phyloP scores from a whole-genome alignment of 2,113 vertebrate genomes.

The Pseudorasbora parva region DNA sequence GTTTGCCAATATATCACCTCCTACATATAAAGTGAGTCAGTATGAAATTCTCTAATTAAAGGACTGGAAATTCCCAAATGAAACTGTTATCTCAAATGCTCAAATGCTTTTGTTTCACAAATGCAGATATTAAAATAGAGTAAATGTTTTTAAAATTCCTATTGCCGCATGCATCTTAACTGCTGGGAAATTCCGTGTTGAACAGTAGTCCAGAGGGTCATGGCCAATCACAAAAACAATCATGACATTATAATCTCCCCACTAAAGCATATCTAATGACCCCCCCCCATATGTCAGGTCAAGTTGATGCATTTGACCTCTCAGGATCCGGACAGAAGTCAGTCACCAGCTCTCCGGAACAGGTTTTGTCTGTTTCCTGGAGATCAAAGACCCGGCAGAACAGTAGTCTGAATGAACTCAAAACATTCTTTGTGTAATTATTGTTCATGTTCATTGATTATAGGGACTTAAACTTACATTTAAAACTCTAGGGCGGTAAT shows the following conservation, averaged over 20 bases:
- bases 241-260: constrained; percentile 2
- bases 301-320: neutral
- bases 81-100: neutral
- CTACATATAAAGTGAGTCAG: neutral
- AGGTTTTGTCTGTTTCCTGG: constrained; percentile 20
- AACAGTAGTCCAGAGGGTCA: neutral
- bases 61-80: neutral
- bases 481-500: neutral
- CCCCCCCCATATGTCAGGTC: neutral
- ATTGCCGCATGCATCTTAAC: neutral
- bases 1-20: neutral
- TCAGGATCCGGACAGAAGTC: constrained; percentile 8
- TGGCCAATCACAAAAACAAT: constrained; percentile 25
- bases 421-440: neutral
- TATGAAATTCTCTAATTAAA: neutral
- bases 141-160: neutral
- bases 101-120: neutral
- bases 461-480: neutral
- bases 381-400: constrained; percentile 40
- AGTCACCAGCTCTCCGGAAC: constrained; percentile 1
- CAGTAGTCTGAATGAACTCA: neutral
- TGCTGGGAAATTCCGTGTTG: neutral
- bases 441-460: neutral
- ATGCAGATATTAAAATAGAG: neutral
- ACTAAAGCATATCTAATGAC: neutral